Evolutionary conservation across 2,888 invertebrate species (phyloP).

Genomic region (Gasteruption jaculator): DNA sequence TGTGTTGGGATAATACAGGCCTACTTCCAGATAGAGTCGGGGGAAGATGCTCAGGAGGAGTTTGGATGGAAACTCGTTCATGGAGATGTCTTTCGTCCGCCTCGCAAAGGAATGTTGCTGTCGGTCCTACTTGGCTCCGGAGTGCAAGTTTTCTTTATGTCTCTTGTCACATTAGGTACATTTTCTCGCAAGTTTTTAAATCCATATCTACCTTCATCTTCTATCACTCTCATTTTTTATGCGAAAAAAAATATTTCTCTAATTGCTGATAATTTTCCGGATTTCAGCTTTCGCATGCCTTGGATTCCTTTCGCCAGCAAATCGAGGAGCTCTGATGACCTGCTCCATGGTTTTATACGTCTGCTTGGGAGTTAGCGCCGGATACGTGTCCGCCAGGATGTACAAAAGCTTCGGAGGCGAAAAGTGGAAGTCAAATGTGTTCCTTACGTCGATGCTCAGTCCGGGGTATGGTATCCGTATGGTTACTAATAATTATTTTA

Average conservation of each 20-base stretch:
- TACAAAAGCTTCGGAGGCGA: constrained; percentile 99
- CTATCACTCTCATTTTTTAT: no score
- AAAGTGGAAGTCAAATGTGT: constrained; percentile 97
- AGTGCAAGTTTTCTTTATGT: constrained; percentile 94
- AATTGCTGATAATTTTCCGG: constrained; percentile 11
- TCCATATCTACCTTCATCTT: constrained; percentile 1
- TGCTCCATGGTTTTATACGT: constrained; percentile 96
- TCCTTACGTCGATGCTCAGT: constrained; percentile 92
- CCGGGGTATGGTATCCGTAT: constrained; percentile 72
- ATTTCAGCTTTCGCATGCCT: constrained; percentile 92
- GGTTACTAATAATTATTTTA: constrained; percentile 8
- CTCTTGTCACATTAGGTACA: constrained; percentile 80
- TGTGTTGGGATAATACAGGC: constrained; percentile 48
- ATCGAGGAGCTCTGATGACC: constrained; percentile 97
- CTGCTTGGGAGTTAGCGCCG: constrained; percentile 94
- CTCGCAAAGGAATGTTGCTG: constrained; percentile 92
- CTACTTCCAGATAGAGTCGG: constrained; percentile 66
- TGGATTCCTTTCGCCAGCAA: constrained; percentile 97
- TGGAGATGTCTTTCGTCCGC: constrained; percentile 96
- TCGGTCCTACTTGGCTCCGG: constrained; percentile 96
- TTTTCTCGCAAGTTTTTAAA: constrained; percentile 8
- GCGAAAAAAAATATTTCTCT: constrained; percentile 10
- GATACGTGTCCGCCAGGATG: constrained; percentile 93
- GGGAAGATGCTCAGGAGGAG: constrained; percentile 90
- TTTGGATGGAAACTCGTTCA: constrained; percentile 98